Base-by-base conservation (phyloP, 37 sponge, comb jelly and placozoan genomes). In the Tethya wilhelma region DNA sequence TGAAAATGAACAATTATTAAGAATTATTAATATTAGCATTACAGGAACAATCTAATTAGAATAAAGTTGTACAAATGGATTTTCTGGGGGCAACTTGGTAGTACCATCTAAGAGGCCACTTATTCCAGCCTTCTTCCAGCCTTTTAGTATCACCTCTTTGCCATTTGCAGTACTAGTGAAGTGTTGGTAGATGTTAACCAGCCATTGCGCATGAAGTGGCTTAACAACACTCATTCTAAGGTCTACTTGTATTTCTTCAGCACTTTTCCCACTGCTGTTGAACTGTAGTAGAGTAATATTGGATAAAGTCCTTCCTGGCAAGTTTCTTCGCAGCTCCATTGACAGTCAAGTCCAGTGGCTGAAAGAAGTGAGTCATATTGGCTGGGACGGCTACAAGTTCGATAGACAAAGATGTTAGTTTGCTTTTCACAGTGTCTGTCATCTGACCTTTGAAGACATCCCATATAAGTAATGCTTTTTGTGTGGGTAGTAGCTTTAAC, bases 381-480 rank as follows among this genome's bases (percentile, higher is more conserved):
- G 82, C 72, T 12, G 89, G 89, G 23, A 88, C 83, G 32, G 79
- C 43, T 26, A 88, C 73, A 64, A 82, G 83, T 32, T 77, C 56
- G 43, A 88, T 81, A 46, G 46, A 20, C 55, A 80, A 44, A 22
- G 73, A 58, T 23, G 56, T 56, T 62, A 86, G 56, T 40, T 74
- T 64, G 36, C 32, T 29, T 49, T 70, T 71, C 38, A 80, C 81
- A 56, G 56, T 56, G 12, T 64, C 59, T 36, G 80, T 80, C 81
- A 80, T 87, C 36, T 86, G 80, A 7, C 87, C 80, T 64, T 73
- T 86, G 38, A 86, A 86, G 11, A 79, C 80, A 86, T 86, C 87
- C 87, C 75, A 86, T 59, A 59, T 19, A 59, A 59, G 9, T 49
- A 49, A 17, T 9, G 62, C 62, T 59, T 12, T 59, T 59, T 67